phyloP scores from a whole-genome alignment of 2,888 invertebrate genomes.

The Parasteatoda lunata region DNA sequence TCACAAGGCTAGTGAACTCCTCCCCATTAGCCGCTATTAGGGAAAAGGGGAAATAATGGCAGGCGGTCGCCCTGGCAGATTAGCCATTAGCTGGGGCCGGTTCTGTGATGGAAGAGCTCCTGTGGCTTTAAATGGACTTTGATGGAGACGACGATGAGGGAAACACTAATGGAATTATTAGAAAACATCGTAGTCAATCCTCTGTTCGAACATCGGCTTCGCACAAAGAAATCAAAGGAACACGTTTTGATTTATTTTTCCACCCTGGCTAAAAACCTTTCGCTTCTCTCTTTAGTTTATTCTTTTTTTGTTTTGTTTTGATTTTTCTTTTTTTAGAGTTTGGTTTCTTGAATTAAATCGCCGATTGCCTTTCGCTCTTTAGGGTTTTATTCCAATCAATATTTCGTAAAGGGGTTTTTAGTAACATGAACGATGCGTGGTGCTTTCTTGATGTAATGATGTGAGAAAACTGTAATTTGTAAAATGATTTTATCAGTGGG shows the following conservation, averaged over 20 bases:
- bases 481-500: too few relatives aligned
- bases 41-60: constrained; percentile 58
- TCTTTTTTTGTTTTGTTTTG: neutral
- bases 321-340: constrained; percentile 4
- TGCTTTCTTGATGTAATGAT: too few relatives aligned
- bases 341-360: too few relatives aligned
- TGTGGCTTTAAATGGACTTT: constrained; percentile 65
- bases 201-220: constrained; percentile 45
- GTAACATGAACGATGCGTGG: too few relatives aligned
- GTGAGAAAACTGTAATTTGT: too few relatives aligned
- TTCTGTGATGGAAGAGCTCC: constrained; percentile 43
- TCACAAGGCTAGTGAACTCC: constrained; percentile 50
- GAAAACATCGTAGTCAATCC: constrained; percentile 65
- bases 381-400: too few relatives aligned
- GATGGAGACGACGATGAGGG: constrained; percentile 54
- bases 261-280: constrained; percentile 35
- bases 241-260: constrained; percentile 48
- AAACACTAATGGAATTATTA: constrained; percentile 65
- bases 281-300: neutral
- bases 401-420: too few relatives aligned
- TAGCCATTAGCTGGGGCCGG: constrained; percentile 60
- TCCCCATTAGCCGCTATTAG: constrained; percentile 66
- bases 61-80: constrained; percentile 56
- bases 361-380: too few relatives aligned
- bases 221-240: constrained; percentile 63